phyloP scores from a whole-genome alignment of 2,797 vertebrate genomes.

The Poeciliopsis turneri region DNA sequence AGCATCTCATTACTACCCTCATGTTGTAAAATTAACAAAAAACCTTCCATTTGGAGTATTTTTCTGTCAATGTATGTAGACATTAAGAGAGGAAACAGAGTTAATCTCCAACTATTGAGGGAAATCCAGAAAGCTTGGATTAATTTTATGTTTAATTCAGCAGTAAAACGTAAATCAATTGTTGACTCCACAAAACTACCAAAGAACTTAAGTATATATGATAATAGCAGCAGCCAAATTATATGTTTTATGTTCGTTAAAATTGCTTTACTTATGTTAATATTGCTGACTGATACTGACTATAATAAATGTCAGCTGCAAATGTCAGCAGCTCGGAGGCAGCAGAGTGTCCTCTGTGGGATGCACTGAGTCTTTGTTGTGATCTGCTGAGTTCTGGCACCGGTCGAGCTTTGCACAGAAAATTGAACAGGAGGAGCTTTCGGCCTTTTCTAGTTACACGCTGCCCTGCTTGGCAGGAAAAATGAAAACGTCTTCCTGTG shows the following conservation, averaged over 20 bases:
- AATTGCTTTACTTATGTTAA: background rate
- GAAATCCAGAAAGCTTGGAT: background rate
- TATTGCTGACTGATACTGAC: background rate
- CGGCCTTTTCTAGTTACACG: slow-evolving; percentile 24
- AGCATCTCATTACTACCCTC: background rate
- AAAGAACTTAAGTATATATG: background rate
- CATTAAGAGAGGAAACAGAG: background rate
- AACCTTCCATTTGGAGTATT: background rate
- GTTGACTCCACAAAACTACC: background rate
- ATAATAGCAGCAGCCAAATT: background rate
- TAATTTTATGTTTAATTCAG: background rate
- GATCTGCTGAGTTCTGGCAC: slow-evolving; percentile 39
- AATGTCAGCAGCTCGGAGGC: slow-evolving; percentile 29
- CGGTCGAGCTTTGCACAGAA: background rate
- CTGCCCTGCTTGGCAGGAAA: slow-evolving; percentile 29
- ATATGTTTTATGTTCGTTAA: background rate
- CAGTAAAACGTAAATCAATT: background rate
- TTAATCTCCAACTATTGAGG: background rate
- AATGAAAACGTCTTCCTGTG: slow-evolving; percentile 23
- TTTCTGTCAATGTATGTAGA: background rate
- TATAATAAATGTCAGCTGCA: background rate
- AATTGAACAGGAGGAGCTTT: slow-evolving; percentile 38
- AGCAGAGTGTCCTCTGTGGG: slow-evolving; percentile 18
- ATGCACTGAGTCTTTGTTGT: slow-evolving; percentile 14
- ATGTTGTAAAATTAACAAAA: background rate